Evolutionary conservation across 1,140 invertebrate genomes (phyloP).

Genomic region (Pristionchus pacificus): DNA sequence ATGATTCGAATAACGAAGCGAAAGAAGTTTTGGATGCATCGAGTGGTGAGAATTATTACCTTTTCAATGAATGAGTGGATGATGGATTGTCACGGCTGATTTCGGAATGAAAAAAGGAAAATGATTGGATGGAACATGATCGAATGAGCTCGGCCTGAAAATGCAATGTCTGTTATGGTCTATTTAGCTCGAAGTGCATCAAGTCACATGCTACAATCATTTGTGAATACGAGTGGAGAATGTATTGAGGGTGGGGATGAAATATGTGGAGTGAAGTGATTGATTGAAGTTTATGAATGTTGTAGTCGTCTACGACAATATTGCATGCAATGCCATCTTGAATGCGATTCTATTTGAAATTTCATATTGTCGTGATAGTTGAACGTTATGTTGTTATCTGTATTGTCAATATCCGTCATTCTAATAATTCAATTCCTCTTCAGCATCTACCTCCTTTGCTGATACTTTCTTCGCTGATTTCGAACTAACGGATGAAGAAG

Average conservation of each 20-base stretch:
- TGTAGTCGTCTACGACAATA: no score
- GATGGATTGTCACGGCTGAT: neutral
- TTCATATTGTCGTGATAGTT: no score
- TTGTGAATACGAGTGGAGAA: neutral
- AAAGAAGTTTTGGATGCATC: neutral
- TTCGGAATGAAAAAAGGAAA: no score
- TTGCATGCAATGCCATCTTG: no score
- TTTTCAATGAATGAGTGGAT: neutral
- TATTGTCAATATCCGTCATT: no score
- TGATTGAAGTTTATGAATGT: no score
- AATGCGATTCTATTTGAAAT: no score
- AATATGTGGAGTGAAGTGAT: neutral
- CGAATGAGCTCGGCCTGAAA: no score
- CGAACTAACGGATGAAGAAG: constrained; percentile 11
- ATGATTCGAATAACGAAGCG: neutral
- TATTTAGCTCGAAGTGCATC: neutral
- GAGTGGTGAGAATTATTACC: neutral
- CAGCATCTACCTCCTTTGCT: neutral
- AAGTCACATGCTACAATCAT: neutral
- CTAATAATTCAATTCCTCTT: no score
- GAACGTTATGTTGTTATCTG: no score
- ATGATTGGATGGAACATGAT: no score
- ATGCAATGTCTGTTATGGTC: no score
- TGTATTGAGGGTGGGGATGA: constrained; percentile 5
- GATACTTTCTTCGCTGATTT: constrained; percentile 3